Evolutionary conservation across 1,140 invertebrate species (phyloP), one percentile per base, ranked within the genome.

Genomic region (Cherax quadricarinatus): DNA sequence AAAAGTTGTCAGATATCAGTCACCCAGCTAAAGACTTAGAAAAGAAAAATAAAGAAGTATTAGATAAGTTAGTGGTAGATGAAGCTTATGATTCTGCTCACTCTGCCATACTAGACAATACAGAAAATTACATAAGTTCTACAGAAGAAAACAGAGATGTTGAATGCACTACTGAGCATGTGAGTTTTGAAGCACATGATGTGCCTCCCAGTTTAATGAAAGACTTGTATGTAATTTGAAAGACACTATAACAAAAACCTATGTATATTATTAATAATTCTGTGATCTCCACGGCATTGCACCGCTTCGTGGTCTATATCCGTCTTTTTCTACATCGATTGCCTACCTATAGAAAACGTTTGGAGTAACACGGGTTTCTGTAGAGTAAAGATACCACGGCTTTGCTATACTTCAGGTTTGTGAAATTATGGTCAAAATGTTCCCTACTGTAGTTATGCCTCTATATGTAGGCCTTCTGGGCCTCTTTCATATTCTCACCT

Each of bases 341-440:
- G 51, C n/a, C 86, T 24, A 60, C 51, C 14, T 53, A 24, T 48
- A 89, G 62, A 83, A 24, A 66, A 83, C n/a, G 80, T 89, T 89
- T 89, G 81, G 88, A 89, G 81, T 53, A 89, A 89, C 88, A 89
- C 88, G 81, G 80, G 88, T 89, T 82, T 89, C 30, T 66, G 88
- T 57, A 73, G 79, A 73, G 79, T 30, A 73, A 24, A 66, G n/a
- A 48, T 79, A 66, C 41, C n/a, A 30, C 41, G 3, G 62, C 78
- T 66, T 70, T 24, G 30, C 51, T 82, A 62, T 16, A 49, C 21
- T 21, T 88, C 14, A n/a, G 24, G 24, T 24, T 24, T 30, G 30
- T 48, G 9, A 18, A 66, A 24, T 66, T 41, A 41, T 48, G 62
- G n/a, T 6, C 14, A 49, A n/a, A 70, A 7, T 14, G 14, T 4